A percentile compares a stretch with the other conserved stretches of the same genome.
These are phyloP conservation scores for Odontamblyopus rebecca DNA, from an alignment of 2,797 vertebrate species.

Conservation along the genomic window DNA sequence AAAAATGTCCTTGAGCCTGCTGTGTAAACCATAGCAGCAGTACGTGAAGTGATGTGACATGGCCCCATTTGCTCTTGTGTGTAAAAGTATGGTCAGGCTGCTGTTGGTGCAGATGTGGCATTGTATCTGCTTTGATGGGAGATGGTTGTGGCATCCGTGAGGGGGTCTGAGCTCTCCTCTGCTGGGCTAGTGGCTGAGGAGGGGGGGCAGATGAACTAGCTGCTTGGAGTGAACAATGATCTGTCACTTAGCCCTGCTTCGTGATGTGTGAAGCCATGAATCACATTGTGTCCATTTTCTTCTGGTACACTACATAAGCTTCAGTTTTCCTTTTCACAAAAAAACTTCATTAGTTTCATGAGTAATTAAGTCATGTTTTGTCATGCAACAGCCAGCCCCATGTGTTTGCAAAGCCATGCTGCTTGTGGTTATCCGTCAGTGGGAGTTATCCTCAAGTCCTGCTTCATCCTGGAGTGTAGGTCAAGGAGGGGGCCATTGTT, in stretches of 20 bases:
- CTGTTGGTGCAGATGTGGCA: constrained; percentile 65
- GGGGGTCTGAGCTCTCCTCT: constrained; percentile 53
- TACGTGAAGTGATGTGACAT: constrained; percentile 57
- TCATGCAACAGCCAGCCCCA: constrained; percentile 30
- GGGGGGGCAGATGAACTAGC: constrained; percentile 56
- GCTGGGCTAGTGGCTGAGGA: constrained; percentile 37
- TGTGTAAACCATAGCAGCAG: constrained; percentile 63
- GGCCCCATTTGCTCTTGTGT: constrained; percentile 57
- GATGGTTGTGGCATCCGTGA: constrained; percentile 69
- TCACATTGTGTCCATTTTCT: constrained; percentile 28
- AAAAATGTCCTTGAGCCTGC: constrained; percentile 62
- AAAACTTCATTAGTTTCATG: constrained; percentile 1
- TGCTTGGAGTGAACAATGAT: constrained; percentile 67
- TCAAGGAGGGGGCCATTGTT: constrained; percentile 66
- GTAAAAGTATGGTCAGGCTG: constrained; percentile 39
- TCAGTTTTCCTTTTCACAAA: constrained; percentile 7
- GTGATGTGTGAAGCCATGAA: constrained; percentile 49
- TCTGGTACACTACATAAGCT: background rate
- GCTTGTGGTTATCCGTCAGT: constrained; percentile 44
- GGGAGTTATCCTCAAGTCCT: constrained; percentile 35
- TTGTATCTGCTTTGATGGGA: constrained; percentile 69
- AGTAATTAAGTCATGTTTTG: constrained; percentile 43
- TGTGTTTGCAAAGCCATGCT: constrained; percentile 49
- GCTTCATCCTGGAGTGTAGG: constrained; percentile 54
- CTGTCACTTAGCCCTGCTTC: constrained; percentile 58